Evolutionary conservation across 1,140 invertebrate genomes (phyloP).

Genomic region (Drosophila dunni): DNA sequence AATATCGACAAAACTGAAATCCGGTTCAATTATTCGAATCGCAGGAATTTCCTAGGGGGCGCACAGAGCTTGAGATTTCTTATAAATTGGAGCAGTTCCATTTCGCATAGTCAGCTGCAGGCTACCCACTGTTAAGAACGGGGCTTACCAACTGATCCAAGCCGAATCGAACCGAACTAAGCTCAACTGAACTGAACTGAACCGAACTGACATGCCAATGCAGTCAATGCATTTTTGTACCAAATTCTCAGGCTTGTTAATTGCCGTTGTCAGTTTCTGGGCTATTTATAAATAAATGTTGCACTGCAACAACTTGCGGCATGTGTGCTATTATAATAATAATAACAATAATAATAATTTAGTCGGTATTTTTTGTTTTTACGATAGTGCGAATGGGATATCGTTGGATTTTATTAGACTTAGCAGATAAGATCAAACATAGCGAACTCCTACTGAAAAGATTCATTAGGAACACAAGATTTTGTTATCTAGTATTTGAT

Average conservation of each 20-base stretch:
- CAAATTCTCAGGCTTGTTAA: conserved; percentile 80
- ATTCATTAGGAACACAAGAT: too few relatives aligned
- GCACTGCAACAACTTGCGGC: conserved; percentile 4
- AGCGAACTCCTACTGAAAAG: too few relatives aligned
- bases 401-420: not conserved
- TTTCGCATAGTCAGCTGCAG: conserved; percentile 63
- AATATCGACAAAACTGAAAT: conserved; percentile 58
- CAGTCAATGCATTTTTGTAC: conserved; percentile 28
- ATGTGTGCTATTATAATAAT: conserved; percentile 28
- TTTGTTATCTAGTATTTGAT: not conserved
- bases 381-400: not conserved
- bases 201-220: conserved; percentile 68
- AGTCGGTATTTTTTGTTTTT: conserved; percentile 9
- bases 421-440: too few relatives aligned
- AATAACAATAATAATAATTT: conserved; percentile 21
- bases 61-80: conserved; percentile 71
- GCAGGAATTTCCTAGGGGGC: conserved; percentile 62
- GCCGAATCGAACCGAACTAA: conserved; percentile 18
- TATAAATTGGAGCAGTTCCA: conserved; percentile 77
- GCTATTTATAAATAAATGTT: conserved; percentile 71
- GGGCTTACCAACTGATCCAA: conserved; percentile 19
- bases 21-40: conserved; percentile 72
- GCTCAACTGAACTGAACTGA: conserved; percentile 40
- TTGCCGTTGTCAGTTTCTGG: conserved; percentile 76
- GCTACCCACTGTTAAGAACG: conserved; percentile 18